phyloP scores from a whole-genome alignment of 2,113 vertebrate species.

The Arvicanthis niloticus region DNA sequence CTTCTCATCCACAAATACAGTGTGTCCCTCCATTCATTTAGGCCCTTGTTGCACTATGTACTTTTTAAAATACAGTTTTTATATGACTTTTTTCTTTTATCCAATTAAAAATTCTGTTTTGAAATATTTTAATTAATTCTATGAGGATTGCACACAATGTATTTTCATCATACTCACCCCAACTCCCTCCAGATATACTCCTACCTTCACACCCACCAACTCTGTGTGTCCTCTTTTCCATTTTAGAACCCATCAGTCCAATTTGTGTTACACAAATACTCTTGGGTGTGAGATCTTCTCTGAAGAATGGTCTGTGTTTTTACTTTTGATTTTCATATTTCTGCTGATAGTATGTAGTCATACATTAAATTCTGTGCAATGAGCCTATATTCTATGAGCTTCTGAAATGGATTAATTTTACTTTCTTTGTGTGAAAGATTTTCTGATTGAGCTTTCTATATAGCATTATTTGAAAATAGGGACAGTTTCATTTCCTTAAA shows the following conservation, averaged over 20 bases:
- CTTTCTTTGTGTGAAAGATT: not conserved
- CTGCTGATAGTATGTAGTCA: not conserved
- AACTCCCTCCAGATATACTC: not conserved
- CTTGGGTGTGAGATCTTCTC: not conserved
- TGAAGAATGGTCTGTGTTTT: not conserved
- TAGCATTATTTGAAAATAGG: not conserved
- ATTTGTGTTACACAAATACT: not conserved
- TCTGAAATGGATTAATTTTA: not conserved
- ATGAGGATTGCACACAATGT: not conserved
- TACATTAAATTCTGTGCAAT: not conserved
- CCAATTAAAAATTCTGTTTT: not conserved
- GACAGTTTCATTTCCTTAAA: not conserved
- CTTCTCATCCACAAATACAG: not conserved
- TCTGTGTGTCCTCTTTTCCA: not conserved
- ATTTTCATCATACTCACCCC: not conserved
- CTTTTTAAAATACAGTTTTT: not conserved
- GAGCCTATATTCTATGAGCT: not conserved
- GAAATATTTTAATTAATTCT: not conserved
- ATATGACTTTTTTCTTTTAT: not conserved
- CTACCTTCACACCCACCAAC: too few relatives aligned
- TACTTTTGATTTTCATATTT: constrained; percentile 1
- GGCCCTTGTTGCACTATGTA: constrained; percentile 3
- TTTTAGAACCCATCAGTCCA: not conserved
- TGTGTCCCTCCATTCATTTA: not conserved
- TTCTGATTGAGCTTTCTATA: not conserved